Conservation (phyloP, 37 sponge, comb jelly and placozoan species). For the Beroe forskalii region DNA sequence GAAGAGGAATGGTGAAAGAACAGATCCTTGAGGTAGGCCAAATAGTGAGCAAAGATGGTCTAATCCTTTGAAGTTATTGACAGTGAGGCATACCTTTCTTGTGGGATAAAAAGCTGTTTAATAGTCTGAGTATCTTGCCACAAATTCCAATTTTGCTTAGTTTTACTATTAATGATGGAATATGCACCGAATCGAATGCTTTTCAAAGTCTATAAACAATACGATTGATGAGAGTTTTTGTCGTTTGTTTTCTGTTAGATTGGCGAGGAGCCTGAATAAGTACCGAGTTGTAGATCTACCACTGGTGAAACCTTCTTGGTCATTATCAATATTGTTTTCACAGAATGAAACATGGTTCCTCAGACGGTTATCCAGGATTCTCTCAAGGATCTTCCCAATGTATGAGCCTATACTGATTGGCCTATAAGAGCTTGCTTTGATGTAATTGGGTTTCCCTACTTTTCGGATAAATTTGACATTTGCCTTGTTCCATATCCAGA, state of each 20-base stretch:
- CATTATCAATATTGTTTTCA: no score
- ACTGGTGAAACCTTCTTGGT: no score
- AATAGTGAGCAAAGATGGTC: no score
- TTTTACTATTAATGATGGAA: not conserved
- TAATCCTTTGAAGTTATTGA: not conserved
- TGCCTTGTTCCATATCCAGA: not conserved
- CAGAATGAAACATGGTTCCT: not conserved
- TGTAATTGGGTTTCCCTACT: not conserved
- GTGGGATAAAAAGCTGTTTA: not conserved
- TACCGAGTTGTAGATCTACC: no score
- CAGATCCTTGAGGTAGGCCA: no score
- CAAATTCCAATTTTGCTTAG: not conserved
- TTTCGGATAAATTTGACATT: not conserved
- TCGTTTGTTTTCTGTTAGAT: no score
- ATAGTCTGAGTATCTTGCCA: not conserved
- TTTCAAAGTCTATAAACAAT: no score
- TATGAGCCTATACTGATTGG: not conserved
- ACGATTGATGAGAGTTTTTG: no score
- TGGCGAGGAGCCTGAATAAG: no score
- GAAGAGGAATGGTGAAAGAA: no score
- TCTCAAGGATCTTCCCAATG: not conserved
- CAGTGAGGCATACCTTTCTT: not conserved
- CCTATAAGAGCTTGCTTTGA: not conserved
- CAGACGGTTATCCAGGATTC: not conserved
- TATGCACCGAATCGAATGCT: no score